Evolutionary conservation across 2,797 vertebrate genomes (phyloP).

Genomic region (Pogoniulus pusillus): DNA sequence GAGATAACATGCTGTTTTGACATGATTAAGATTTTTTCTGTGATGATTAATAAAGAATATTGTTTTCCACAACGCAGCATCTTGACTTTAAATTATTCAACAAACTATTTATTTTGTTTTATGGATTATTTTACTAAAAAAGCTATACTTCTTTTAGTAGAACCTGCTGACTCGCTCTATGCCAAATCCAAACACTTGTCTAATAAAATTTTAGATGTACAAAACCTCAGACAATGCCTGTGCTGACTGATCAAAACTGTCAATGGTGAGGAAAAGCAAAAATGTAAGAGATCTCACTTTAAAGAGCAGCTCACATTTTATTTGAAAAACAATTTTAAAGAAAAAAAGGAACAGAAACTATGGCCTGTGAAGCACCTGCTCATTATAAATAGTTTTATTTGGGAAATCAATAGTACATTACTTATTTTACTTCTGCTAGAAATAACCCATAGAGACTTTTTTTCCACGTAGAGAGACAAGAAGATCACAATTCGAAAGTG

Average conservation of each 20-base stretch:
- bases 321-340: neutral
- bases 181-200: neutral
- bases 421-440: neutral
- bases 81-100: neutral
- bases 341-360: neutral
- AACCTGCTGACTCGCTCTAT: neutral
- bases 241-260: neutral
- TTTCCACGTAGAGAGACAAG: neutral
- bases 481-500: neutral
- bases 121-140: neutral
- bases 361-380: neutral
- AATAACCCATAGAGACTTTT: neutral
- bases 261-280: neutral
- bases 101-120: neutral
- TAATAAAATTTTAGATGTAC: neutral
- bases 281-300: neutral
- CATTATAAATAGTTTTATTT: neutral
- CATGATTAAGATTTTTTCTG: neutral
- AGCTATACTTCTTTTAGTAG: neutral
- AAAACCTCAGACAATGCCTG: neutral
- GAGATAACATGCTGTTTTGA: neutral
- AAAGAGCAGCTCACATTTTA: neutral
- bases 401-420: neutral
- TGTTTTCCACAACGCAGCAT: neutral
- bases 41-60: neutral